These are phyloP conservation scores for Peromyscus melanophrys DNA, from an alignment of 2,797 vertebrate genomes.

Conservation along the genomic window DNA sequence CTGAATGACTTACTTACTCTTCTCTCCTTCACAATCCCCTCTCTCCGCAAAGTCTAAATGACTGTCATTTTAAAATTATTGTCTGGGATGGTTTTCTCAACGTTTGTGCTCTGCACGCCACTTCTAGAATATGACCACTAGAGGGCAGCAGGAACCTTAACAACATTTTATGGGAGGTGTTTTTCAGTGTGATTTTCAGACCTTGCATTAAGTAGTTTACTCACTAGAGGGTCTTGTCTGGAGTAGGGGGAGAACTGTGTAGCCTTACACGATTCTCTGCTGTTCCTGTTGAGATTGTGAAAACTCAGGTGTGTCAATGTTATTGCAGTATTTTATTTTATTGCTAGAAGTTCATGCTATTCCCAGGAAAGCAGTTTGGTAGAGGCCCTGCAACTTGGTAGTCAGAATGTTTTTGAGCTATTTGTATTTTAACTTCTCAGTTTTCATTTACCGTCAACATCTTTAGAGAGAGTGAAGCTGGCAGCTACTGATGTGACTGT, in stretches of 20 bases:
- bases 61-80: neutral
- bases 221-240: neutral
- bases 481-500: neutral
- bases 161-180: neutral
- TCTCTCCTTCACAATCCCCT: neutral
- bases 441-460: neutral
- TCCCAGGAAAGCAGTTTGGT: neutral
- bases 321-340: neutral
- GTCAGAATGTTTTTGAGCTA: neutral
- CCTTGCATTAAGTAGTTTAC: neutral
- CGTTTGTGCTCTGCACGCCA: neutral
- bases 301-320: neutral
- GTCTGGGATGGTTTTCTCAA: neutral
- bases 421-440: neutral
- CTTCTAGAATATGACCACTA: slow-evolving; percentile 51
- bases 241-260: no score
- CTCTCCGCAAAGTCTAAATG: neutral
- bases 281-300: neutral
- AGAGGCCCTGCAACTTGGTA: neutral
- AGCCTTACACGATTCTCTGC: neutral
- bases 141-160: slow-evolving; percentile 67
- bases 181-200: neutral
- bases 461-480: neutral
- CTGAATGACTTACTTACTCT: neutral
- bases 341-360: neutral